Evolutionary conservation across 2,888 invertebrate genomes (phyloP), one percentile per base, ranked within the genome.

Genomic region (Creontiades dilutus): DNA sequence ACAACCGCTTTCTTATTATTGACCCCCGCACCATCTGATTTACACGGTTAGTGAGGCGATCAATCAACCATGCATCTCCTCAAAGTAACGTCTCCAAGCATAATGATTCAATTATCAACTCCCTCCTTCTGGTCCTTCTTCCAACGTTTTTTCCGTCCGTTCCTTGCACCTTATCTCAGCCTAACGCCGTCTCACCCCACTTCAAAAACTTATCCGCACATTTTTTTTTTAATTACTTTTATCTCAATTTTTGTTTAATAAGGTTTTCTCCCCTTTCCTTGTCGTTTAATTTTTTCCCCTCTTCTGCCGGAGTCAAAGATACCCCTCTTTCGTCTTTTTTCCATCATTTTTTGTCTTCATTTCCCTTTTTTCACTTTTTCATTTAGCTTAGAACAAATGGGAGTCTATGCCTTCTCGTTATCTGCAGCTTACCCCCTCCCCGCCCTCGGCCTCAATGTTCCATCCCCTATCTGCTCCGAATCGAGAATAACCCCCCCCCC

Each of bases 211-310:
- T 85, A 85, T 85, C 85, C 55, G 27, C 85, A 61, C 61, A 61
- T 85, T 82, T 82, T 85, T 76, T 76, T 37, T 61, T 85, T 85
- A 85, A 57, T 85, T 85, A 61, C 85, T 85, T 85, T 85, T 85
- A 61, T 85, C 61, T 85, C 85, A 37, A 46, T 61, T 85, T 85
- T 85, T 27, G 61, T 85, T 85, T 85, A 85, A 85, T 85, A 85
- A 85, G 37, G 68, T 16, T 82, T 82, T 82, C 82, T 47, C 4
- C 82, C 52, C 82, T 68, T 23, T 57, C 19, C 57, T 68, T 68
- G 23, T 68, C 68, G 61, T 68, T 68, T 68, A 23, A 68, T 68
- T 78, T 78, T 48, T 82, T 48, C 23, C 27, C 27, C 48, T 23
- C 52, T 23, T 82, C 4, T 48, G 14, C 23, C 46, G 11, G 19